Percentiles rank a stretch among this genome's conserved stretches.
phyloP scores from a whole-genome alignment of 2,113 vertebrate species.

The Geothlypis trichas region DNA sequence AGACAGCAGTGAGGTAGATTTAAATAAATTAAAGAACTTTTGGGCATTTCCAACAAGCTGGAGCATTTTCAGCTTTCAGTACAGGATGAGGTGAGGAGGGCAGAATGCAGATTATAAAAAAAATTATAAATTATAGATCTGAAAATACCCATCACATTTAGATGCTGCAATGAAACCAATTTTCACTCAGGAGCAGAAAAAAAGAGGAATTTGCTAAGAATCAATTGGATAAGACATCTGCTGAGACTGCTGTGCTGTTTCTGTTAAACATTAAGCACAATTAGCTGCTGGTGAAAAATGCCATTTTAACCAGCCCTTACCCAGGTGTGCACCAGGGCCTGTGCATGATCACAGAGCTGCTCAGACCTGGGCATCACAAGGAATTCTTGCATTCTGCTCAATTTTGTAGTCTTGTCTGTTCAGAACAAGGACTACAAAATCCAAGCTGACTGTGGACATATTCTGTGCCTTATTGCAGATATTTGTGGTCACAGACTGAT shows the following conservation, averaged over 20 bases:
- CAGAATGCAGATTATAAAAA: neutral
- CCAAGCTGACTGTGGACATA: neutral
- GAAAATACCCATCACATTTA: constrained; percentile 31
- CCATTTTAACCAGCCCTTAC: neutral
- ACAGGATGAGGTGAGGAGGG: neutral
- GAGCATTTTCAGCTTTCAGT: neutral
- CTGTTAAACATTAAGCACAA: neutral
- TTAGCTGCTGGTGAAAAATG: neutral
- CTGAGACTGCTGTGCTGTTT: neutral
- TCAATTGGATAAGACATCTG: neutral
- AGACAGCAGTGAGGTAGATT: neutral
- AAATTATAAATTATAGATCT: neutral
- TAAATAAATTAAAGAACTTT: neutral
- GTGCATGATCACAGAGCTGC: neutral
- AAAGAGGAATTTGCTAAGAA: neutral
- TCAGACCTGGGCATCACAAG: neutral
- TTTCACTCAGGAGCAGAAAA: constrained; percentile 21
- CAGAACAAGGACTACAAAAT: neutral
- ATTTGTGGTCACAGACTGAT: neutral
- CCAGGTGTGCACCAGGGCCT: neutral
- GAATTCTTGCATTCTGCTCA: neutral
- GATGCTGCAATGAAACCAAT: neutral
- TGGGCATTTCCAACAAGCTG: neutral
- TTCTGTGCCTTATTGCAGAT: neutral
- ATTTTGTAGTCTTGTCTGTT: neutral